These are phyloP conservation scores for Aphis gossypii DNA, from an alignment of 1,140 invertebrate genomes.

Conservation along the genomic window DNA sequence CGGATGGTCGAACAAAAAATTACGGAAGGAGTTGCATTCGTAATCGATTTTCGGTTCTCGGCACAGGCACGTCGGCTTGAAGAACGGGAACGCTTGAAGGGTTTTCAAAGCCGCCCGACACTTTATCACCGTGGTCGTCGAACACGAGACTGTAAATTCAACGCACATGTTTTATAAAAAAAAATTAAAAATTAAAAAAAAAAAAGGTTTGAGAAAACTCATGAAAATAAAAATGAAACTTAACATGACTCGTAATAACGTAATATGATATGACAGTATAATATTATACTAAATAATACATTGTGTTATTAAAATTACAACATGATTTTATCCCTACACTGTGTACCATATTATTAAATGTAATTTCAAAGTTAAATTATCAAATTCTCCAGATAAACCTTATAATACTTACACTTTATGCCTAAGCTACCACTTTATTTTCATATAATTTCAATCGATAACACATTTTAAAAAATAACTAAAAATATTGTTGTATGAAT, in stretches of 20 bases:
- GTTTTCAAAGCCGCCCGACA: conserved; percentile 87
- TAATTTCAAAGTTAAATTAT: no score
- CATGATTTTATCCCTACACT: not conserved
- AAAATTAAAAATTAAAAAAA: not conserved
- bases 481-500: no score
- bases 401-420: no score
- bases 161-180: not conserved
- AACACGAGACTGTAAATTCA: conserved; percentile 82
- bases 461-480: no score
- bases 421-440: no score
- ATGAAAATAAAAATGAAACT: not conserved
- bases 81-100: conserved; percentile 88
- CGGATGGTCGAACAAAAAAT: conserved; percentile 91
- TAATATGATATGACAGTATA: not conserved
- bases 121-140: conserved; percentile 88
- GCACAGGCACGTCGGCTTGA: conserved; percentile 89
- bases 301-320: not conserved
- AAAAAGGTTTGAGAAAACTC: not conserved
- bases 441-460: no score
- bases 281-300: not conserved
- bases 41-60: conserved; percentile 86
- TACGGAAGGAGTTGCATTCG: conserved; percentile 88
- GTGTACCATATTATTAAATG: not conserved
- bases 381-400: no score
- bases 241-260: no score